Base-by-base conservation (phyloP, 2,113 vertebrate genomes). In the Sclerurus mexicanus region DNA sequence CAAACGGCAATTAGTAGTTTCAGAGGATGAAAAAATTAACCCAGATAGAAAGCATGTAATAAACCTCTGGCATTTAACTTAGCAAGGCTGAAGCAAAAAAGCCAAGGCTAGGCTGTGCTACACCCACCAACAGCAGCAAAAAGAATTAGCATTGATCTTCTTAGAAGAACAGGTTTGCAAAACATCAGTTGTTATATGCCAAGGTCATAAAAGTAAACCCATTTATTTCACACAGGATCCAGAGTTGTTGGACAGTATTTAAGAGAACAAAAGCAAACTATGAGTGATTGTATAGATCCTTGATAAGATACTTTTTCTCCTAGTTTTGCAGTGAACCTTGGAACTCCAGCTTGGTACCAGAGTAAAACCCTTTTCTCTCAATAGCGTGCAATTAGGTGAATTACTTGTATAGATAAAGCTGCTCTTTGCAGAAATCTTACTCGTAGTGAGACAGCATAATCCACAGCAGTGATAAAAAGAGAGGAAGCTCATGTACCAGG, bases 351-450 rank as follows among this genome's bases (percentile, higher is more conserved):
- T 87, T 10, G 0, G 40, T 87, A 76, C 40, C 15, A 47, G 44
- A 94, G 33, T 30, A 53, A 95, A 93, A 89, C 39, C 31, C 75
- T 91, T 79, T 86, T 87, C 83, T 75, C 83, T 93, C 83, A 95
- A 96, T 92, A 96, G 79, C 90, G 81, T 72, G 89, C 64, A 93
- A 96, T 97, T 94, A 96, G 79, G 81, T 93, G 53, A 96, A 94
- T 94, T 94, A 96, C 71, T 52, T 24, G 8, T 91, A 39, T 31
- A 92, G 94, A 96, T 97, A 95, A 96, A 94, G 79, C 66, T 53
- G 39, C 31, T 92, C 93, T 93, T 83, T 55, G 63, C 37, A 95
- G 64, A 83, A 22, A 77, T 82, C 87, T 47, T 95, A 42, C 73
- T 93, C 85, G 71, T 52, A 88, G 37, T 85, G 58, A 83, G 78